Conservation (phyloP, 2,888 invertebrate species). For the Melangyna quadrimaculata region DNA sequence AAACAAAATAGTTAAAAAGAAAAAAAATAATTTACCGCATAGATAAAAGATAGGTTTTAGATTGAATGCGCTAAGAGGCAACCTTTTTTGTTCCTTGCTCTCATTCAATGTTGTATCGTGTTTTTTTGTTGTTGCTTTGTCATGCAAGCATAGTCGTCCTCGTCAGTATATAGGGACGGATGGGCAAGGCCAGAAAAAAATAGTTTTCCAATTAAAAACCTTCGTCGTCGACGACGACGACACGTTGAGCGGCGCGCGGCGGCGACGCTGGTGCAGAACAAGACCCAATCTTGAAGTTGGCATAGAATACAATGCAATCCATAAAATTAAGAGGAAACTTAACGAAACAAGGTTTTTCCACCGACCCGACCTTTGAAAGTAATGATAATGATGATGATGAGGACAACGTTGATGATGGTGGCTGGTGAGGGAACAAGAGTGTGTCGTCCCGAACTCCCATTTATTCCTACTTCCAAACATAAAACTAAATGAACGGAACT, state of each 20-base stretch:
- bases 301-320: constrained; percentile 42
- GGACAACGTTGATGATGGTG: constrained; percentile 2
- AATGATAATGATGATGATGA: constrained; percentile 25
- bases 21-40: constrained; percentile 17
- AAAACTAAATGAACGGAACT: constrained; percentile 25
- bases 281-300: constrained; percentile 48
- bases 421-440: neutral
- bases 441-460: neutral
- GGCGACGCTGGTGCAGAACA: neutral
- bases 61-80: constrained; percentile 12
- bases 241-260: too few species aligned
- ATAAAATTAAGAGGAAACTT: constrained; percentile 39
- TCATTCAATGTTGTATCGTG: neutral
- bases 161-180: neutral
- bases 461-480: neutral
- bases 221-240: neutral
- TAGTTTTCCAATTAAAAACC: constrained; percentile 58
- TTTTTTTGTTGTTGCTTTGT: neutral
- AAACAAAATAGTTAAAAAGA: neutral
- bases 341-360: constrained; percentile 33
- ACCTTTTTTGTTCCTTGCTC: neutral
- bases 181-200: constrained; percentile 32
- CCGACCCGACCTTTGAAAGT: constrained; percentile 17
- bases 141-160: constrained; percentile 13
- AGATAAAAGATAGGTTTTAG: constrained; percentile 34